Evolutionary conservation across 2,113 vertebrate species (phyloP).

Genomic region (Aphyosemion australe): DNA sequence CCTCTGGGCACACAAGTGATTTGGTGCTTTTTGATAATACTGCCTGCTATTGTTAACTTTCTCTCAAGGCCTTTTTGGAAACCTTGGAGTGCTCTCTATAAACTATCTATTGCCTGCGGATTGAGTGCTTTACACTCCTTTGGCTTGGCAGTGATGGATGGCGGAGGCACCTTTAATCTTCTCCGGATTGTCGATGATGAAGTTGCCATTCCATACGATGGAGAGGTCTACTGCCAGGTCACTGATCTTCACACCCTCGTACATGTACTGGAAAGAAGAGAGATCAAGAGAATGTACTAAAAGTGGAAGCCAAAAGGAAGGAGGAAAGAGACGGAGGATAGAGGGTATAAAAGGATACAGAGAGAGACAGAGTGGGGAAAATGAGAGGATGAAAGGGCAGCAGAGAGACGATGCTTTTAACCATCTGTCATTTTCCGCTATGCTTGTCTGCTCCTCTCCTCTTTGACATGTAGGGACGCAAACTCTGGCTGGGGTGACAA

Average conservation of each 20-base stretch:
- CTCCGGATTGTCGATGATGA: conserved; percentile 96
- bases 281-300: conserved; percentile 32
- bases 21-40: conserved; percentile 56
- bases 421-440: conserved; percentile 72
- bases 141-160: conserved; percentile 67
- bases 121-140: conserved; percentile 66
- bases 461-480: conserved; percentile 53
- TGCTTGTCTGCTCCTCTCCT: conserved; percentile 61
- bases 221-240: conserved; percentile 92
- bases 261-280: conserved; percentile 86
- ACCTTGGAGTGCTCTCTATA: conserved; percentile 57
- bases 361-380: conserved; percentile 46
- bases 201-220: conserved; percentile 97
- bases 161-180: conserved; percentile 88
- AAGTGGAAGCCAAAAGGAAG: conserved; percentile 30
- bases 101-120: conserved; percentile 59
- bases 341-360: conserved; percentile 29
- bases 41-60: conserved; percentile 63
- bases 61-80: conserved; percentile 47
- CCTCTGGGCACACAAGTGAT: conserved; percentile 35
- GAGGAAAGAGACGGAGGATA: conserved; percentile 19
- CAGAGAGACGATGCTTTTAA: conserved; percentile 69
- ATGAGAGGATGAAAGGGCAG: conserved; percentile 64
- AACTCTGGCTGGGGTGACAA: conserved; percentile 44
- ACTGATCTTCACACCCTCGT: conserved; percentile 93